Conservation (phyloP, 2,888 invertebrate species). For the Busseola fusca region DNA sequence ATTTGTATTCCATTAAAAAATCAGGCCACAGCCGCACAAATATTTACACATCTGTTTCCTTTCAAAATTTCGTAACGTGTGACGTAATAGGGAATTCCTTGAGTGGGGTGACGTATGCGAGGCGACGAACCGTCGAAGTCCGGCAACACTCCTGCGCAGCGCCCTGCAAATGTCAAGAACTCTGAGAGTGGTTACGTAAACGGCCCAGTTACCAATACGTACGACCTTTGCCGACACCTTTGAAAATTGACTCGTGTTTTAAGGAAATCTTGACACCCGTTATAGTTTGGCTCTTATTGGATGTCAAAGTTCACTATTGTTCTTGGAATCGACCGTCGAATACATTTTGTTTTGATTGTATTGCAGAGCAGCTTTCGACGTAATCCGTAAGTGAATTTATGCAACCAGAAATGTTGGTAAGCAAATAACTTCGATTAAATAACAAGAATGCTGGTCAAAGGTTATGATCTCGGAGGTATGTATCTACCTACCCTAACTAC, state of each 20-base stretch:
- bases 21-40: slow-evolving; percentile 33
- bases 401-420: slow-evolving; percentile 15
- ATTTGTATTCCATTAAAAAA: slow-evolving; percentile 56
- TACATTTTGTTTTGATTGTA: slow-evolving; percentile 39
- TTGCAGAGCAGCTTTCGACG: slow-evolving; percentile 39
- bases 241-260: slow-evolving; percentile 78
- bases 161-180: slow-evolving; percentile 76
- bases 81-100: slow-evolving; percentile 83
- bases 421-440: slow-evolving; percentile 25
- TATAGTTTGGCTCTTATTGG: slow-evolving; percentile 65
- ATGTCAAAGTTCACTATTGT: slow-evolving; percentile 60
- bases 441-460: slow-evolving; percentile 23
- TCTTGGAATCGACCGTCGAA: slow-evolving; percentile 43
- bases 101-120: slow-evolving; percentile 68
- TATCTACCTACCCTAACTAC: not conserved
- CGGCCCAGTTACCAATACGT: slow-evolving; percentile 68
- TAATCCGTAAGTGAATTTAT: slow-evolving; percentile 49
- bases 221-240: slow-evolving; percentile 79
- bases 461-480: slow-evolving; percentile 12
- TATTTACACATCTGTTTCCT: slow-evolving; percentile 68
- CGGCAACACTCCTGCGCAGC: slow-evolving; percentile 68
- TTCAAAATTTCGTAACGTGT: slow-evolving; percentile 67
- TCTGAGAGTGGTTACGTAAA: slow-evolving; percentile 80
- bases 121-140: slow-evolving; percentile 51
- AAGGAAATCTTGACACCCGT: slow-evolving; percentile 76